Conservation (phyloP, 1,140 invertebrate species). For the Campoletis sonorensis region DNA sequence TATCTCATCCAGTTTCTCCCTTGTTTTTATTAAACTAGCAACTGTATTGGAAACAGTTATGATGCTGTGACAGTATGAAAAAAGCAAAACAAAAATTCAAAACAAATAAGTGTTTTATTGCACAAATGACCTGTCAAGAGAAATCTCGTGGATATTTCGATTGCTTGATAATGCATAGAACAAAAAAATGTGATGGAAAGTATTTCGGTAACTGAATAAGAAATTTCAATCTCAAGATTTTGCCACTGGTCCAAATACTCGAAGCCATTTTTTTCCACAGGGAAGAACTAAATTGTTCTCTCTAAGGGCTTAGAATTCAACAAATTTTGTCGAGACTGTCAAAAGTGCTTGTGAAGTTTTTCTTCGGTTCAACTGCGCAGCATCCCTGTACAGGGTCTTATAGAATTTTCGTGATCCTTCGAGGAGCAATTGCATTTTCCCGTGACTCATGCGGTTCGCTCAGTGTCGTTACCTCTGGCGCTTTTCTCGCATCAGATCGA, state of each 20-base stretch:
- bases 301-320: too few relatives aligned
- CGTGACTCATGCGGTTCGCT: constrained; percentile 42
- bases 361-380: neutral
- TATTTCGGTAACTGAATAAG: neutral
- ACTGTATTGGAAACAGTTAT: neutral
- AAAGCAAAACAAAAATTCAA: neutral
- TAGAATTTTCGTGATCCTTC: constrained; percentile 65
- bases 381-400: constrained; percentile 49
- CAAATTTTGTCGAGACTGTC: neutral
- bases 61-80: neutral
- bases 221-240: neutral
- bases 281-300: too few relatives aligned
- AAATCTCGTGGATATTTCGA: neutral
- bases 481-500: constrained; percentile 39
- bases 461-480: constrained; percentile 47
- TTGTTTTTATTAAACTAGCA: neutral
- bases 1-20: neutral
- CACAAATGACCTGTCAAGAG: neutral
- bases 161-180: too few relatives aligned
- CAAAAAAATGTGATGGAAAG: too few relatives aligned
- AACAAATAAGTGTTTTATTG: neutral
- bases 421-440: constrained; percentile 66
- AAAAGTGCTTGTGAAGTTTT: neutral
- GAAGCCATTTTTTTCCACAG: too few relatives aligned
- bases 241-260: too few relatives aligned